These are phyloP conservation scores for Leptobrachium leishanense DNA, from an alignment of 2,113 vertebrate genomes.

Conservation along the genomic window DNA sequence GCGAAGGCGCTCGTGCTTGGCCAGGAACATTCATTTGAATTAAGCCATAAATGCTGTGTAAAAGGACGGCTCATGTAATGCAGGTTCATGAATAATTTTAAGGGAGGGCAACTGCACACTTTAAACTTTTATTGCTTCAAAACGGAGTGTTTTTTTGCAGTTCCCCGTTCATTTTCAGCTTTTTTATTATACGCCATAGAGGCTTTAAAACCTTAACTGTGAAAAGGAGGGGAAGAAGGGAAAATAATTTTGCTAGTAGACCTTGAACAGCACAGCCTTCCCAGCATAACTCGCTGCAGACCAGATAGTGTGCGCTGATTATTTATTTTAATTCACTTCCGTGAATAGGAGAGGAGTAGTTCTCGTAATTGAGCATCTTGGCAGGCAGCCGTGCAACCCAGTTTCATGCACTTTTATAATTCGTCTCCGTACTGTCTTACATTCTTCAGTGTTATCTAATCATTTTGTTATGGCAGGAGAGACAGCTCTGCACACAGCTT, in stretches of 20 bases:
- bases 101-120: constrained; percentile 72
- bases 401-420: constrained; percentile 68
- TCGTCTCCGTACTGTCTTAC: constrained; percentile 60
- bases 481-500: constrained; percentile 89
- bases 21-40: constrained; percentile 87
- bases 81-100: constrained; percentile 80
- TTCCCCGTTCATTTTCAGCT: constrained; percentile 70
- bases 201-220: constrained; percentile 73
- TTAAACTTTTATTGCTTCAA: constrained; percentile 75
- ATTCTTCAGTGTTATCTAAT: constrained; percentile 70
- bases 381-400: constrained; percentile 60
- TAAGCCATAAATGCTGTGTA: constrained; percentile 76
- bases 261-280: constrained; percentile 62
- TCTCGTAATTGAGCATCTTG: constrained; percentile 67
- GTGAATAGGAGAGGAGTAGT: constrained; percentile 10
- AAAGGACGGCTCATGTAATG: constrained; percentile 74
- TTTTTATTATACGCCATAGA: constrained; percentile 70
- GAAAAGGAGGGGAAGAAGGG: constrained; percentile 42
- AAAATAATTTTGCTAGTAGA: constrained; percentile 68
- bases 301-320: constrained; percentile 61
- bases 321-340: constrained; percentile 23
- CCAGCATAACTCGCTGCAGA: constrained; percentile 62
- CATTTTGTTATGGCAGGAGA: constrained; percentile 86
- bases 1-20: constrained; percentile 88
- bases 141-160: constrained; percentile 72